Evolutionary conservation across 2,113 vertebrate genomes (phyloP).

Genomic region (Pseudorectes ferrugineus): DNA sequence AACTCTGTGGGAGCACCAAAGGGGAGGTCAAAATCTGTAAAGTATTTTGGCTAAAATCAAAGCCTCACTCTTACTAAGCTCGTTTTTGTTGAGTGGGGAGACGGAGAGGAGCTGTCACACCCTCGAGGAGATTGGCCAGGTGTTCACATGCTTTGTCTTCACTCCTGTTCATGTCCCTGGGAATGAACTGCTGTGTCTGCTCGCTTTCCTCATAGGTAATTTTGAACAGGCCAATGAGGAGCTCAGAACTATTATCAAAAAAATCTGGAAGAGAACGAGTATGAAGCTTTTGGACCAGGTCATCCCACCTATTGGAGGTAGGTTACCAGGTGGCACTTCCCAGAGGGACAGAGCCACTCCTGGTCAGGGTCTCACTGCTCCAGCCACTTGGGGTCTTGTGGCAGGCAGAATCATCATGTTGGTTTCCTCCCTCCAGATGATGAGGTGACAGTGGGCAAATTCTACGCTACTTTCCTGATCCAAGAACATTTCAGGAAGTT

Average conservation of each 20-base stretch:
- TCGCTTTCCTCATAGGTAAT: conserved; percentile 75
- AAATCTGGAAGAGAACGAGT: conserved; percentile 97
- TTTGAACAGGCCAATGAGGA: conserved; percentile 97
- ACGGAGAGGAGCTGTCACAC: neutral
- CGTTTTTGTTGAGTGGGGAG: neutral
- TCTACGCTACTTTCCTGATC: conserved; percentile 97
- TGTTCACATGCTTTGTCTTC: neutral
- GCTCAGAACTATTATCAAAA: conserved; percentile 92
- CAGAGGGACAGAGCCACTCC: neutral
- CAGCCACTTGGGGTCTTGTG: rapidly evolving
- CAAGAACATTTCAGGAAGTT: conserved; percentile 98
- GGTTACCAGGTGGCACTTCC: neutral
- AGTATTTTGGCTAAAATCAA: neutral
- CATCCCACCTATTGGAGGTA: conserved; percentile 95
- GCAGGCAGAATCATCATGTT: neutral
- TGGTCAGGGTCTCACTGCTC: neutral
- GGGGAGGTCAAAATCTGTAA: neutral
- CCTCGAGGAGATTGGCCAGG: neutral
- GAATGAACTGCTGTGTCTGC: neutral
- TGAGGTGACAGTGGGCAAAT: conserved; percentile 97
- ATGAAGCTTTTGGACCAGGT: conserved; percentile 99
- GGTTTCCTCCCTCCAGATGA: conserved; percentile 80
- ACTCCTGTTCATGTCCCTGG: neutral
- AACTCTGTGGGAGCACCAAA: neutral
- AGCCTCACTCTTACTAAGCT: neutral